Percentiles rank a stretch among this genome's conserved stretches.
These are phyloP conservation scores for Orthosia cruda DNA, from an alignment of 2,888 invertebrate species.

Conservation along the genomic window DNA sequence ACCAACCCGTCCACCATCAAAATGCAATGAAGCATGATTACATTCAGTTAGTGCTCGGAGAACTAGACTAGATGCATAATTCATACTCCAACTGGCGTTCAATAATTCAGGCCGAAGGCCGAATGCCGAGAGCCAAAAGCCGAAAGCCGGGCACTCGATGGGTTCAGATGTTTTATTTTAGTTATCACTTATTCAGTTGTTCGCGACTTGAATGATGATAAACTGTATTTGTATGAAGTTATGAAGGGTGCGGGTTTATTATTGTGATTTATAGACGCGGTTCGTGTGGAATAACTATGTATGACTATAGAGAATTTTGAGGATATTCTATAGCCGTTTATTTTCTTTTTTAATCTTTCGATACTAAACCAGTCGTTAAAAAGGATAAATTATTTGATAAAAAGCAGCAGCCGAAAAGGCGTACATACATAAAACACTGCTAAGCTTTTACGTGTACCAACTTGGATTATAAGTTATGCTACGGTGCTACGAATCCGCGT, in stretches of 20 bases:
- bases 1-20: slow-evolving; percentile 55
- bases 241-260: slow-evolving; percentile 54
- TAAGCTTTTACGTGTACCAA: not conserved
- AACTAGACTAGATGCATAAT: slow-evolving; percentile 68
- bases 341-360: too few relatives aligned
- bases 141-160: slow-evolving; percentile 60
- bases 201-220: slow-evolving; percentile 64
- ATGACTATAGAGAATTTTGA: not conserved
- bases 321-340: not conserved
- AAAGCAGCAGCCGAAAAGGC: too few relatives aligned
- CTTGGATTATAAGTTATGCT: not conserved
- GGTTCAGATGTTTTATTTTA: slow-evolving; percentile 70
- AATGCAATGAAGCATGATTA: slow-evolving; percentile 69
- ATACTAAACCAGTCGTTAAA: too few relatives aligned
- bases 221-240: slow-evolving; percentile 59
- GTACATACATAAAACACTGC: not conserved
- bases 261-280: slow-evolving; percentile 52
- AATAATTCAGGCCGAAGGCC: slow-evolving; percentile 69
- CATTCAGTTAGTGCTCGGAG: slow-evolving; percentile 67
- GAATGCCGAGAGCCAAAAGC: slow-evolving; percentile 52
- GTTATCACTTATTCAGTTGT: slow-evolving; percentile 70
- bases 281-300: slow-evolving; percentile 47
- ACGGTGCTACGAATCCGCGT: slow-evolving; percentile 17
- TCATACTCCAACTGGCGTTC: slow-evolving; percentile 67
- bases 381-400: too few relatives aligned